phyloP scores from a whole-genome alignment of 1,140 invertebrate genomes.

The Eurosta solidaginis region DNA sequence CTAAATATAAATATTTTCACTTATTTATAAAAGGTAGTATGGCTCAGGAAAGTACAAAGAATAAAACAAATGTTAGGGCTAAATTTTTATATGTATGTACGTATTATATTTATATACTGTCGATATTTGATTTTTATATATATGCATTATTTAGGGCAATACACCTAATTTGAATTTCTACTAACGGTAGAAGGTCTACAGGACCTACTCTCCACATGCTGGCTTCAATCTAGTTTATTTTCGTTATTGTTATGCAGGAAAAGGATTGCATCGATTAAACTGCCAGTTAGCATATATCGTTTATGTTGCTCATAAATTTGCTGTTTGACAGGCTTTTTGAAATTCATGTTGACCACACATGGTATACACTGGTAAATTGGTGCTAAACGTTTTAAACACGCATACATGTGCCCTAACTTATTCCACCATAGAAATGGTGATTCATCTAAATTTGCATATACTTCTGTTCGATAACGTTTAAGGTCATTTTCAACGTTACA shows the following conservation, averaged over 20 bases:
- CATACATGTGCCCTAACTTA: conserved; percentile 51
- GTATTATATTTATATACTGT: no score
- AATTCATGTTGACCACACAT: conserved; percentile 53
- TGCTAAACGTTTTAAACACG: conserved; percentile 49
- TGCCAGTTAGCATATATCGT: conserved; percentile 51
- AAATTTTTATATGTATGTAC: no score
- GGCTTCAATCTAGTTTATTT: background rate
- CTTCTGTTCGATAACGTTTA: conserved; percentile 54
- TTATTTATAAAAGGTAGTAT: no score
- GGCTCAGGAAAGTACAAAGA: no score
- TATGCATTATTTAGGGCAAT: no score
- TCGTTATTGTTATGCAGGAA: conserved; percentile 46
- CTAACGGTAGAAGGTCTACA: background rate
- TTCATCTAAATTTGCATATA: conserved; percentile 50
- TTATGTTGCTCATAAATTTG: conserved; percentile 54
- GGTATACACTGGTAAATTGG: conserved; percentile 51
- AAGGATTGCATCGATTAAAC: conserved; percentile 50
- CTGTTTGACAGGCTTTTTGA: conserved; percentile 49
- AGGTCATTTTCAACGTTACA: conserved; percentile 50
- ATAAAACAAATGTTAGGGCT: no score
- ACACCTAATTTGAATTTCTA: background rate
- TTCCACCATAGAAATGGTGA: conserved; percentile 54
- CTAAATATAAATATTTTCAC: no score
- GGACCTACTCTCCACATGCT: background rate
- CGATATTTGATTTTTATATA: no score